These are phyloP conservation scores for Tursiops truncatus DNA, from an alignment of 2,113 vertebrate species.

Conservation along the genomic window DNA sequence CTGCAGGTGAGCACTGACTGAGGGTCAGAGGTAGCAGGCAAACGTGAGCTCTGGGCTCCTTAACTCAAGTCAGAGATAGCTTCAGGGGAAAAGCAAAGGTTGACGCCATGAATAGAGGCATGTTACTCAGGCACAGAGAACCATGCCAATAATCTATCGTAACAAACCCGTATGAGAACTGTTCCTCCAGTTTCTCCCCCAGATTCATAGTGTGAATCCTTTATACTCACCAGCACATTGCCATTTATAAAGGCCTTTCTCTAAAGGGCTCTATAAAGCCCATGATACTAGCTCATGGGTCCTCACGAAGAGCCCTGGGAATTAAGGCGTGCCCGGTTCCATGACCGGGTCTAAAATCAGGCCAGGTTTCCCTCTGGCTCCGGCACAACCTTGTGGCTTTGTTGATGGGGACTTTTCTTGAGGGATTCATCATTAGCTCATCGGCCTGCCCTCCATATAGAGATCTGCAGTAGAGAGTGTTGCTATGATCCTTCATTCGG, in stretches of 20 bases:
- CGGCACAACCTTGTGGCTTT: background rate
- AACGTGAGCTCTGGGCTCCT: background rate
- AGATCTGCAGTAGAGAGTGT: background rate
- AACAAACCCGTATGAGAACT: background rate
- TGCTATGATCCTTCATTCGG: background rate
- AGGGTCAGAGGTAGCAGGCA: background rate
- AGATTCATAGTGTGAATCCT: background rate
- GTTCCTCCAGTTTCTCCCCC: background rate
- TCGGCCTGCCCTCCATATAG: accelerated
- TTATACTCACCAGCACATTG: background rate
- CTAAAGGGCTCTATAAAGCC: background rate
- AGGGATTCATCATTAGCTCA: background rate
- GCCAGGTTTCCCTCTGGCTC: background rate
- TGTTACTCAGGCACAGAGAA: background rate
- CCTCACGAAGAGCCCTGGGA: background rate
- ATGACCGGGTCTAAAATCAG: background rate
- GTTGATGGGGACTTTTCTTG: background rate
- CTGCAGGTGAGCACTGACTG: background rate
- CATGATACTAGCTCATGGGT: accelerated
- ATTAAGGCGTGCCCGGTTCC: background rate
- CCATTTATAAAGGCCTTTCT: background rate
- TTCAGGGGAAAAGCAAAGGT: background rate
- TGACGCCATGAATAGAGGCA: background rate
- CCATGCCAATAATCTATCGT: background rate
- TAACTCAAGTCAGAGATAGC: background rate